Base-by-base conservation (phyloP, 2,113 vertebrate genomes). In the Seriola rivoliana region DNA sequence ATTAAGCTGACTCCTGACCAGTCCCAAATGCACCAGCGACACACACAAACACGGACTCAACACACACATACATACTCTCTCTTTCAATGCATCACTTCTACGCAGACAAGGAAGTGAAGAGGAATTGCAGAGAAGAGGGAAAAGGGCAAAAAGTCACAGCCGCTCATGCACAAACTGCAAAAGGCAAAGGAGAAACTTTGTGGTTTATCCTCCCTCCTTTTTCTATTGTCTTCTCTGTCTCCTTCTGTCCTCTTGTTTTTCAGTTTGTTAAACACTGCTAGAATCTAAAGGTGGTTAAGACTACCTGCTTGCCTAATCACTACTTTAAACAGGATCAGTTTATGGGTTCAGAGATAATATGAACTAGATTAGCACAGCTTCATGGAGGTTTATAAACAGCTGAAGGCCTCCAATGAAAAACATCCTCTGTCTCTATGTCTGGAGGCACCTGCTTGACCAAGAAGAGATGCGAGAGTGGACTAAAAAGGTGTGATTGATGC, bases 1-100 rank as follows among this genome's bases (percentile, higher is more conserved):
- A 97, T 97, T 97, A 97, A 96, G 95, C 96, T 96, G 96, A 97
- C 96, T 95, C 89, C 93, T 94, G 95, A 96, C 95, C 93, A 84
- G 91, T 95, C 93, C 90, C 86, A 91, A 94, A 93, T 90, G 93
- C 88, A 89, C 75, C 14, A 78, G 77, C 89, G 84, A 88, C 89
- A 89, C 88, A 85, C 77, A 84, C 67, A 86, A 75, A 85, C 86
- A 80, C 78, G 23, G n/a, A 73, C 78, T 71, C 64, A 21, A 81
- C 80, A 73, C 54, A 80, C 82, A 85, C 89, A 82, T 19, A 83
- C 80, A 75, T 50, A 77, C 80, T 54, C 57, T 74, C 42, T 36
- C 75, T 69, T 84, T 87, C 75, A 88, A 75, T 65, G 69, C 82
- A 76, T 87, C 85, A 83, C 88, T 86, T 90, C 82, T 80, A 72